Evolutionary conservation across 92 coral and sea anemone genomes (phyloP).

Genomic region (Palythoa grandiflora): DNA sequence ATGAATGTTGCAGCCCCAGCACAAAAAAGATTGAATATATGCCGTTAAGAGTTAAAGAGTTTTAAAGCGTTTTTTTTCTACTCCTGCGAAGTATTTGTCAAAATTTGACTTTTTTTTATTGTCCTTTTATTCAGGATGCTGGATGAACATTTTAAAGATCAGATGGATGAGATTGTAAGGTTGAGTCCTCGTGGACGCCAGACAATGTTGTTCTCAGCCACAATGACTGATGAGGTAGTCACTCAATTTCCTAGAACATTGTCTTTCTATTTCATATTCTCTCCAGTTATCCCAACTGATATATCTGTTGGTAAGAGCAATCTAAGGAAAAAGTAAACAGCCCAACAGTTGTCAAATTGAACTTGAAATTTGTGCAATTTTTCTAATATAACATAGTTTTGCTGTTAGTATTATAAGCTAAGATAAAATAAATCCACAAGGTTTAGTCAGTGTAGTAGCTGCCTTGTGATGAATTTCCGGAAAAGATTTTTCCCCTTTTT

Average conservation of each 20-base stretch:
- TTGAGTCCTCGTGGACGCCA: conserved; percentile 94
- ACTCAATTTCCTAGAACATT: neutral
- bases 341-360: too few species aligned
- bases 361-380: too few species aligned
- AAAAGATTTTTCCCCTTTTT: too few species aligned
- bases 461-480: too few species aligned
- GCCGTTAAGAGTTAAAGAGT: too few species aligned
- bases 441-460: too few species aligned
- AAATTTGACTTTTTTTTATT: neutral
- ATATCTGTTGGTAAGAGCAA: neutral
- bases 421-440: too few species aligned
- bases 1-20: too few species aligned
- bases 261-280: neutral
- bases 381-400: too few species aligned
- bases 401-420: too few species aligned
- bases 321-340: neutral
- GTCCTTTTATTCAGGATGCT: conserved; percentile 73
- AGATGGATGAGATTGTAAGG: conserved; percentile 92
- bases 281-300: neutral
- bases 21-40: too few species aligned
- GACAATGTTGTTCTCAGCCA: conserved; percentile 97
- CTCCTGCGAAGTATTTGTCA: neutral
- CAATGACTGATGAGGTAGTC: conserved; percentile 97
- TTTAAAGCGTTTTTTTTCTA: too few species aligned
- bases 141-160: conserved; percentile 96